Percentiles rank a stretch among this genome's conserved stretches.
Evolutionary conservation across 2,888 invertebrate genomes (phyloP).

Genomic region (Cephus runcator): DNA sequence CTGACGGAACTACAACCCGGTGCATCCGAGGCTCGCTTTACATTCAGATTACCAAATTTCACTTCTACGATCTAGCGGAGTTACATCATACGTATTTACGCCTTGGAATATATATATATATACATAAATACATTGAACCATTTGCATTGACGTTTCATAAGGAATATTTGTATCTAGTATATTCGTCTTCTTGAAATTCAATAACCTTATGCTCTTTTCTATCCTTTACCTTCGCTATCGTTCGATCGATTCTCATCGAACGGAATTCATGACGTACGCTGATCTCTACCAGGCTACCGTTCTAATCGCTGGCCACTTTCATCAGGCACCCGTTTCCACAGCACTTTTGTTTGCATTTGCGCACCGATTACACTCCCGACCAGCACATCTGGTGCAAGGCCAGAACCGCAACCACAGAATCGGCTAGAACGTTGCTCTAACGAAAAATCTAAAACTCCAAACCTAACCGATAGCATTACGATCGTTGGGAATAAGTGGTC

Average conservation of each 20-base stretch:
- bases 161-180: not conserved
- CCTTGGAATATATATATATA: not conserved
- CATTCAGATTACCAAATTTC: not conserved
- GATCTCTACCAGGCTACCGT: not conserved
- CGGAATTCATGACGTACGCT: not conserved
- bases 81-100: not conserved
- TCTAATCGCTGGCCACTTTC: not conserved
- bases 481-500: not conserved
- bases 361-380: not conserved
- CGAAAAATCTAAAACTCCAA: not conserved
- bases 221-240: not conserved
- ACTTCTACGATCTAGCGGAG: not conserved
- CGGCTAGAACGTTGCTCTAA: not conserved
- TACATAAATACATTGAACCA: not conserved
- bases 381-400: not conserved
- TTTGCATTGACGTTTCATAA: not conserved
- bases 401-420: not conserved
- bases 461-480: not conserved
- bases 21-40: constrained; percentile 24
- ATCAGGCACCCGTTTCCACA: not conserved
- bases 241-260: not conserved
- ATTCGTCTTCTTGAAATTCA: not conserved
- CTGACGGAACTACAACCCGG: constrained; percentile 36
- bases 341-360: not conserved
- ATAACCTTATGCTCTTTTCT: not conserved